phyloP scores from a whole-genome alignment of 2,113 vertebrate genomes.

The Semnopithecus entellus region DNA sequence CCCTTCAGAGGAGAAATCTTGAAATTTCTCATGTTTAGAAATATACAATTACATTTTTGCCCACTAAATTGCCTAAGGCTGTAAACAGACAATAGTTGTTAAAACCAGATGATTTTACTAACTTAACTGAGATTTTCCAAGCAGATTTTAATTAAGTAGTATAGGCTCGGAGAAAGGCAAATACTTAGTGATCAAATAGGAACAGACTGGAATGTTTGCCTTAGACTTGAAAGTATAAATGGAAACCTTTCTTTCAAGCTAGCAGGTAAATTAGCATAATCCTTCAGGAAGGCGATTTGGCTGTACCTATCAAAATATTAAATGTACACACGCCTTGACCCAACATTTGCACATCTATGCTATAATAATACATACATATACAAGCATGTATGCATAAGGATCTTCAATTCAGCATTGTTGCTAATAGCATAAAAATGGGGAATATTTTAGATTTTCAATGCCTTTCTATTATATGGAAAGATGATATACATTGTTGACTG shows the following conservation, averaged over 20 bases:
- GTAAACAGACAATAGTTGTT: neutral
- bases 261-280: neutral
- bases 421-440: neutral
- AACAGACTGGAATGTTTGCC: slow-evolving; percentile 9
- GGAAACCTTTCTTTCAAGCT: neutral
- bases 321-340: neutral
- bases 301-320: neutral
- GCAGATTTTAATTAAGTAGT: neutral
- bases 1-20: neutral
- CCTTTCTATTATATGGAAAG: neutral
- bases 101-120: slow-evolving; percentile 24
- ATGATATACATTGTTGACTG: neutral
- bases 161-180: neutral
- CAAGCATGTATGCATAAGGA: too few species aligned
- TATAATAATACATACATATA: neutral
- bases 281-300: neutral
- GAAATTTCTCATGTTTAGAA: slow-evolving; percentile 22
- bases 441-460: neutral
- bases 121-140: slow-evolving; percentile 1
- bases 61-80: neutral
- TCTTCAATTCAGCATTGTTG: neutral
- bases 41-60: neutral
- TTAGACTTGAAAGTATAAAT: slow-evolving; percentile 3
- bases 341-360: neutral
- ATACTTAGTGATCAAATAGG: neutral